Percentiles rank a stretch among this genome's conserved stretches.
Conservation (phyloP, 2,888 invertebrate genomes). For the Spicauda simplicius region DNA sequence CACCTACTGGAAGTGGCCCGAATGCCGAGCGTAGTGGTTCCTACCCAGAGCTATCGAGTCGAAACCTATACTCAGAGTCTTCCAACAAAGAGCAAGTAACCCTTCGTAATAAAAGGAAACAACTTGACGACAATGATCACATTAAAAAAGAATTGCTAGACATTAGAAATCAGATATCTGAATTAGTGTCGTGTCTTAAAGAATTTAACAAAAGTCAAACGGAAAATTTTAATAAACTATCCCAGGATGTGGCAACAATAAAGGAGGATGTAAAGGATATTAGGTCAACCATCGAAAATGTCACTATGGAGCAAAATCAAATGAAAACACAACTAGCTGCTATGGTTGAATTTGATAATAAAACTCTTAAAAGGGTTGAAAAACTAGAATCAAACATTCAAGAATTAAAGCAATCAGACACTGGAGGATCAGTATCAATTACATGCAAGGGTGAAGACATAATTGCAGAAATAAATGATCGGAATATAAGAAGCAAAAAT, state of each 20-base stretch:
- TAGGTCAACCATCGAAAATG: not conserved
- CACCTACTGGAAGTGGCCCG: not conserved
- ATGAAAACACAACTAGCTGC: too few species aligned
- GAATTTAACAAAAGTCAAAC: not conserved
- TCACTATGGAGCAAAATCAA: not conserved
- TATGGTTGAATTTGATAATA: too few species aligned
- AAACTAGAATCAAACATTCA: not conserved
- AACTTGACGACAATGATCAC: not conserved
- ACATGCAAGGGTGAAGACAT: not conserved
- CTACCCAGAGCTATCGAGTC: not conserved
- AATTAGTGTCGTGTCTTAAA: not conserved
- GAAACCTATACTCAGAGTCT: not conserved
- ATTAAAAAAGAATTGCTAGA: not conserved
- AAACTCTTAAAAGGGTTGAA: not conserved
- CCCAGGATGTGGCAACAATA: not conserved
- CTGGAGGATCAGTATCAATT: not conserved
- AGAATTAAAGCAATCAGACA: not conserved
- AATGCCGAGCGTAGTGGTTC: not conserved
- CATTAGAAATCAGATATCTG: not conserved
- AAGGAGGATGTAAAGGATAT: not conserved
- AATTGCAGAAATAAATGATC: constrained; percentile 4
- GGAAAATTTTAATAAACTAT: not conserved
- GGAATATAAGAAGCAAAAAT: not conserved
- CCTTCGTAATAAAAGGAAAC: not conserved
- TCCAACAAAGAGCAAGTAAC: not conserved